Base-by-base conservation (phyloP, 2,113 vertebrate species). In the Spheniscus mendiculus region DNA sequence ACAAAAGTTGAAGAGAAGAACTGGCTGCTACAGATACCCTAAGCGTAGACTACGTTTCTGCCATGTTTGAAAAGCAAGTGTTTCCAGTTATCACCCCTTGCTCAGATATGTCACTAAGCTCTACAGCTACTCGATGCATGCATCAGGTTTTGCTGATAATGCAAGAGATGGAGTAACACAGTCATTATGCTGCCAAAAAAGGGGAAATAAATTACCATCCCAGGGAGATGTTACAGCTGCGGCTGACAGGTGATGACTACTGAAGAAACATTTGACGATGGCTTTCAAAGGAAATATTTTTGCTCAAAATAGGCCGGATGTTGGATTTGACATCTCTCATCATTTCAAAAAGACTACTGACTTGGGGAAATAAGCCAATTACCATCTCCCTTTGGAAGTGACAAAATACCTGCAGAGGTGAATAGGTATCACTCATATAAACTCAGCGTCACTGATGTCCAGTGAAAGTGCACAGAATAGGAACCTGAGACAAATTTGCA, bases 391-490 rank as follows among this genome's bases (percentile, higher is more conserved):
- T 79, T 38, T 47, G 44, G 65, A 93, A 65, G 22, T 2, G 13
- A 56, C 8, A 65, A 61, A 67, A 59, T 7, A 82, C 16, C 50
- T 4, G 0, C 34, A 44, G 76, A 82, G 59, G 53, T 2, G 3
- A 63, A 47, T 2, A 4, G 36, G 15, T 44, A 47, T 47, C 30
- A 10, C 61, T 49, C 19, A 15, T 3, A 73, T 15, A 47, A 89
- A 82, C n/a, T 44, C 63, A 50, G 0, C 0, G 0, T 16, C 38
- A 52, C 25, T 18, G 0, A 58, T 8, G 38, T 40, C 82, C 83
- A 76, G 30, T 10, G 66, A 71, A 79, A 38, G 9, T 10, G 16
- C 30, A 40, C 53, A 73, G 36, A 77, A 58, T 0, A 74, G 42
- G 69, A 87, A 66, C 13, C 27, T 0, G 30, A 81, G 25, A 65